Conservation (phyloP, 2,113 vertebrate species). For the Chaetops frenatus region DNA sequence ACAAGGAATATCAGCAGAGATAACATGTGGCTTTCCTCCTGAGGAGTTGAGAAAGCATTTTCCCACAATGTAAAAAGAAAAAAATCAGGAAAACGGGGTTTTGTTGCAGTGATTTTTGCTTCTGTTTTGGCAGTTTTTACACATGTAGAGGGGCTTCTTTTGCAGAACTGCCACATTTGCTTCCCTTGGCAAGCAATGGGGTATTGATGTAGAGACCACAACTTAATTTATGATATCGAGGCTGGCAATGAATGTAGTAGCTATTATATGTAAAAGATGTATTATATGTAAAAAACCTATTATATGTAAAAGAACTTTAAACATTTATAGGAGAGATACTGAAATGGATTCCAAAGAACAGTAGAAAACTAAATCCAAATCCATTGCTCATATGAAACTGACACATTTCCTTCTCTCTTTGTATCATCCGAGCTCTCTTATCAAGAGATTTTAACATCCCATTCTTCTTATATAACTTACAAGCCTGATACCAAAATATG, state of each 20-base stretch:
- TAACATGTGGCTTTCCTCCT: neutral
- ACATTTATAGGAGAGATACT: neutral
- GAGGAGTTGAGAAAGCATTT: neutral
- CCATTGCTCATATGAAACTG: neutral
- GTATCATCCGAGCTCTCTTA: neutral
- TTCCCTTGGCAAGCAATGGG: neutral
- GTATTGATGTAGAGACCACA: neutral
- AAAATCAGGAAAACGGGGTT: neutral
- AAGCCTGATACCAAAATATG: neutral
- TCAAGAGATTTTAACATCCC: neutral
- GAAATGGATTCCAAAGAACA: neutral
- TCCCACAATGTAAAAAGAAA: neutral
- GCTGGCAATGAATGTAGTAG: neutral
- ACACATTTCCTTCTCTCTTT: neutral
- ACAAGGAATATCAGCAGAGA: neutral
- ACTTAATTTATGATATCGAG: accelerated
- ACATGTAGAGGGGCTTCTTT: neutral
- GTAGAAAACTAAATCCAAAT: neutral
- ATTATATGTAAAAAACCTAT: neutral
- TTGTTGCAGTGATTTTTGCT: neutral
- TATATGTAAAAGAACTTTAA: neutral
- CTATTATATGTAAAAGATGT: neutral
- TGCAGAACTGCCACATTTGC: neutral
- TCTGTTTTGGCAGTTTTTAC: neutral
- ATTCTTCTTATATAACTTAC: neutral